A percentile compares a stretch with the other conserved stretches of the same genome.
Evolutionary conservation across 2,113 vertebrate genomes (phyloP).

Genomic region (Myrmecophaga tridactyla): DNA sequence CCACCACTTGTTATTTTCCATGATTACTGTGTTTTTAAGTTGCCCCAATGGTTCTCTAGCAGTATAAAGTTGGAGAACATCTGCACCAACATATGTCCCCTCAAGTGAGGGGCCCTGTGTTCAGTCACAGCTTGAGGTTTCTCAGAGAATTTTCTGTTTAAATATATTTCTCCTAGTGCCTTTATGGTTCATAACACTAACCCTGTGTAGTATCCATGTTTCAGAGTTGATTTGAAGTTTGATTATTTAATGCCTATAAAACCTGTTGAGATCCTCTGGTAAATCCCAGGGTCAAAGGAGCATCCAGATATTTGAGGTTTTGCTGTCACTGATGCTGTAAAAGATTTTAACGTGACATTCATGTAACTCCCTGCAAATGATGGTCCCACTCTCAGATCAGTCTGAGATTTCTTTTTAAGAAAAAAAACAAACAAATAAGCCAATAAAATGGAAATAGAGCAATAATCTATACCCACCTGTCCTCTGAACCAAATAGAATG

Average conservation of each 20-base stretch:
- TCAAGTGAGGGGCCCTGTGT: background rate
- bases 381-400: background rate
- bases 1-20: too few species aligned
- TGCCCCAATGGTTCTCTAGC: background rate
- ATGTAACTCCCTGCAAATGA: background rate
- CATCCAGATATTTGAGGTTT: slow-evolving; percentile 34
- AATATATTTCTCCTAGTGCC: background rate
- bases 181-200: background rate
- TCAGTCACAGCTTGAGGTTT: background rate
- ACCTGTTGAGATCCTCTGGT: slow-evolving; percentile 32
- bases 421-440: slow-evolving; percentile 17
- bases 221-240: slow-evolving; percentile 30
- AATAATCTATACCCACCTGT: background rate
- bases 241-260: slow-evolving; percentile 51
- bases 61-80: background rate
- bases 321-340: background rate
- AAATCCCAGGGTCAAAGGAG: slow-evolving; percentile 49
- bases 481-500: background rate
- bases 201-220: slow-evolving; percentile 4
- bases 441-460: slow-evolving; percentile 8
- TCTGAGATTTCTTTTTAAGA: too few species aligned
- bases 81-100: background rate
- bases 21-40: slow-evolving; percentile 12
- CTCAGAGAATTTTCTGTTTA: slow-evolving; percentile 24
- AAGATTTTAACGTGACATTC: slow-evolving; percentile 14